These are phyloP conservation scores for Actinia tenebrosa DNA, from an alignment of 64 coral and sea anemone genomes.

Conservation along the genomic window DNA sequence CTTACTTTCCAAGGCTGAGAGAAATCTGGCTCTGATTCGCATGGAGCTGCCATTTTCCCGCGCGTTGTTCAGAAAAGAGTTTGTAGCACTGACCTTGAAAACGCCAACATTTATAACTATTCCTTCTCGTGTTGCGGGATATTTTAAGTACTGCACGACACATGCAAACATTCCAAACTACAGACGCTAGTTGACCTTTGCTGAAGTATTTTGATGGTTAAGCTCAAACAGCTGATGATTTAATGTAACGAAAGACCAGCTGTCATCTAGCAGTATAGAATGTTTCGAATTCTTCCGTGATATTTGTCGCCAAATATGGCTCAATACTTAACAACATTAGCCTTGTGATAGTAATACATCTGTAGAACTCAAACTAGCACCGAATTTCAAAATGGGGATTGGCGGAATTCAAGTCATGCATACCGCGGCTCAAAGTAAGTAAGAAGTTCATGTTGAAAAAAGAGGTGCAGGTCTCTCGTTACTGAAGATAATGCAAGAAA, in stretches of 20 bases:
- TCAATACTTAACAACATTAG: neutral
- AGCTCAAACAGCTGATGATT: neutral
- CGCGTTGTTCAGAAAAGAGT: neutral
- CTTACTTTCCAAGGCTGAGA: slow-evolving; percentile 49
- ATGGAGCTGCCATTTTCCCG: neutral
- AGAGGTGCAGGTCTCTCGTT: too few relatives aligned
- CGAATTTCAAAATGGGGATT: too few relatives aligned
- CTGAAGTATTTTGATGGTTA: neutral
- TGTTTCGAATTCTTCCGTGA: neutral
- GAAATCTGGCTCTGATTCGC: slow-evolving; percentile 14
- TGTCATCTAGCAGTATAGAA: neutral
- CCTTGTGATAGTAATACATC: too few relatives aligned
- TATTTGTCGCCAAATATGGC: neutral
- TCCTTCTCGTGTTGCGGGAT: neutral
- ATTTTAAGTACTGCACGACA: neutral
- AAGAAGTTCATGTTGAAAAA: too few relatives aligned
- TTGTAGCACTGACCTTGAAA: neutral
- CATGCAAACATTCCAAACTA: neutral
- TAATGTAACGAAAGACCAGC: neutral
- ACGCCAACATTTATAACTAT: neutral
- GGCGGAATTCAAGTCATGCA: too few relatives aligned
- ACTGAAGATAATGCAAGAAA: too few relatives aligned
- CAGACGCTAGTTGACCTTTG: slow-evolving; percentile 1
- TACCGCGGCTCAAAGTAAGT: too few relatives aligned
- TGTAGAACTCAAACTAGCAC: neutral